Conservation (phyloP, 2,797 vertebrate species). For the Calcarius lapponicus region DNA sequence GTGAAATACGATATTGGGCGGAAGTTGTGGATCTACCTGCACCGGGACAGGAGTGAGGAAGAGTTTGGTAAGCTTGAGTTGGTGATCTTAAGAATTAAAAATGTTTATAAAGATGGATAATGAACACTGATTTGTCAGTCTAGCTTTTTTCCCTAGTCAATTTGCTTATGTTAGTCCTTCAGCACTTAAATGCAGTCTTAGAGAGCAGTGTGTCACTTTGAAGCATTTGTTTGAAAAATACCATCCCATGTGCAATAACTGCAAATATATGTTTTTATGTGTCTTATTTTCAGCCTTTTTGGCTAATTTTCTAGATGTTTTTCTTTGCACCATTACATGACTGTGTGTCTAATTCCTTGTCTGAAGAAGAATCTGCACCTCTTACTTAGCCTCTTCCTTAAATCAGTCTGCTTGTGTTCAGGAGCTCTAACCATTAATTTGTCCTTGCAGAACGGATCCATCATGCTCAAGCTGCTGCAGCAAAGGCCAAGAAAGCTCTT, state of each 20-base stretch:
- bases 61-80: conserved; percentile 87
- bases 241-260: not conserved
- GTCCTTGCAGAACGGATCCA: conserved; percentile 89
- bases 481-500: conserved; percentile 95
- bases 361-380: not conserved
- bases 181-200: not conserved
- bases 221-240: not conserved
- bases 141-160: not conserved
- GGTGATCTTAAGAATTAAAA: not conserved
- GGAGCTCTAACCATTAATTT: not conserved
- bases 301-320: not conserved
- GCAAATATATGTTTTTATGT: not conserved
- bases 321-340: not conserved
- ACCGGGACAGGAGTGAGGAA: conserved; percentile 92
- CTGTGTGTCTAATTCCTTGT: not conserved
- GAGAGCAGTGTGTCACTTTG: not conserved
- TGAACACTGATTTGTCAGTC: not conserved
- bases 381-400: not conserved
- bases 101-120: not conserved
- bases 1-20: conserved; percentile 97
- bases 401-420: not conserved
- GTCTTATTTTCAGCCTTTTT: not conserved
- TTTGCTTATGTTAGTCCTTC: not conserved
- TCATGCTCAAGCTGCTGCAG: conserved; percentile 96
- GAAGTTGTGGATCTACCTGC: conserved; percentile 98